These are phyloP conservation scores for Melinaea marsaeus DNA, from an alignment of 2,888 invertebrate genomes.

Conservation along the genomic window DNA sequence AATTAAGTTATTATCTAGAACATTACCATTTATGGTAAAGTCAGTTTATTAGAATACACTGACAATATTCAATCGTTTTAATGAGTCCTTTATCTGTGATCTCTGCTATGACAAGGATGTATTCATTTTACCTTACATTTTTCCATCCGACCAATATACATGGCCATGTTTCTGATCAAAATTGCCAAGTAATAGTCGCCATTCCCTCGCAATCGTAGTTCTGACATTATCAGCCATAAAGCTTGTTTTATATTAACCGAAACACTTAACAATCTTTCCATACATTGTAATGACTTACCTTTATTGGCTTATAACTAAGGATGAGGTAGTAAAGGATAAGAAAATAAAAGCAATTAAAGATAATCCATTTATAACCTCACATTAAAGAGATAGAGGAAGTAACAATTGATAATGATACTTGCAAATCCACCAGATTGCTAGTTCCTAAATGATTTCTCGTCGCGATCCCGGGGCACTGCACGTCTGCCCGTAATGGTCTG, in stretches of 20 bases:
- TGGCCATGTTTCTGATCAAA: constrained; percentile 63
- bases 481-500: constrained; percentile 64
- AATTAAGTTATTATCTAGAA: background rate
- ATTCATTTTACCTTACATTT: constrained; percentile 65
- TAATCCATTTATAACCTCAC: constrained; percentile 9
- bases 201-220: constrained; percentile 71
- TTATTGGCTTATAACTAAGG: constrained; percentile 28
- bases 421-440: constrained; percentile 22
- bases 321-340: constrained; percentile 19
- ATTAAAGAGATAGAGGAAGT: constrained; percentile 18
- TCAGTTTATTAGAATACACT: background rate
- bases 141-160: constrained; percentile 57
- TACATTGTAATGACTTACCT: constrained; percentile 27
- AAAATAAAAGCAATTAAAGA: constrained; percentile 12
- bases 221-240: constrained; percentile 76
- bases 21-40: background rate
- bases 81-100: constrained; percentile 21
- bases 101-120: constrained; percentile 59
- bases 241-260: constrained; percentile 64
- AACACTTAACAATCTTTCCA: constrained; percentile 41
- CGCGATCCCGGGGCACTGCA: constrained; percentile 63
- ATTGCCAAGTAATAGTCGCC: constrained; percentile 70
- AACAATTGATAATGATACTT: constrained; percentile 15
- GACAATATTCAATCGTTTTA: constrained; percentile 19
- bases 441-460: constrained; percentile 40